Percentiles rank a stretch among this genome's conserved stretches.
These are phyloP conservation scores for Syritta pipiens DNA, from an alignment of 2,888 invertebrate species.

Conservation along the genomic window DNA sequence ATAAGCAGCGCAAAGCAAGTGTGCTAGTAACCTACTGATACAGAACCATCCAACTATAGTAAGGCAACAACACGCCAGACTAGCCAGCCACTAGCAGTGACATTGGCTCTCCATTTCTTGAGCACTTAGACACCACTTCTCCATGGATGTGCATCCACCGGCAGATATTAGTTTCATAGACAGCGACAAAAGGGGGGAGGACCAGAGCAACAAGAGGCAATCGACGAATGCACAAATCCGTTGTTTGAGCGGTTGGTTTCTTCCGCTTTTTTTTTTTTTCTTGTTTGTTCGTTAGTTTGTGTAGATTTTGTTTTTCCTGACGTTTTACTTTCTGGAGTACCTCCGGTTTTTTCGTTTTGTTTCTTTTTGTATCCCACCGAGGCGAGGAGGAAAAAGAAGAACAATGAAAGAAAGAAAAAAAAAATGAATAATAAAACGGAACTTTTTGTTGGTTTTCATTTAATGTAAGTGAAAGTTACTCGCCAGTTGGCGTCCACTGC, in stretches of 20 bases:
- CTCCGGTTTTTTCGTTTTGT: conserved; percentile 47
- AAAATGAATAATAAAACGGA: conserved; percentile 61
- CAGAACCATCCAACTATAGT: conserved; percentile 73
- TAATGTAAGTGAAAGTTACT: conserved; percentile 76
- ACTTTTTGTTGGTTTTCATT: conserved; percentile 70
- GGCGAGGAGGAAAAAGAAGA: conserved; percentile 20
- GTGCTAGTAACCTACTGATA: conserved; percentile 80
- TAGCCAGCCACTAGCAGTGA: conserved; percentile 59
- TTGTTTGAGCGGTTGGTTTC: conserved; percentile 42
- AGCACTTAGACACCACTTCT: conserved; percentile 13
- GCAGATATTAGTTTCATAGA: conserved; percentile 60
- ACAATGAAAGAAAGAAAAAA: conserved; percentile 46
- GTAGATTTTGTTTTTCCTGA: not conserved
- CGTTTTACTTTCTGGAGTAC: conserved; percentile 67
- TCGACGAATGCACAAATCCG: conserved; percentile 45
- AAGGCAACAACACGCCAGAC: conserved; percentile 45
- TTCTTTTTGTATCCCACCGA: conserved; percentile 6
- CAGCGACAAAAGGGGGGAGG: conserved; percentile 3
- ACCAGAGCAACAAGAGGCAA: not conserved
- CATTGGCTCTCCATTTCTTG: conserved; percentile 65
- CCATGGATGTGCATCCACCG: conserved; percentile 50
- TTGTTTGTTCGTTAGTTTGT: not conserved
- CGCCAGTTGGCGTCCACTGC: conserved; percentile 4
- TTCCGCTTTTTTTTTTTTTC: conserved; percentile 48
- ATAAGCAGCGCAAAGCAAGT: conserved; percentile 74